Evolutionary conservation across 2,113 vertebrate genomes (phyloP).

Genomic region (Cynopterus brachyotis): DNA sequence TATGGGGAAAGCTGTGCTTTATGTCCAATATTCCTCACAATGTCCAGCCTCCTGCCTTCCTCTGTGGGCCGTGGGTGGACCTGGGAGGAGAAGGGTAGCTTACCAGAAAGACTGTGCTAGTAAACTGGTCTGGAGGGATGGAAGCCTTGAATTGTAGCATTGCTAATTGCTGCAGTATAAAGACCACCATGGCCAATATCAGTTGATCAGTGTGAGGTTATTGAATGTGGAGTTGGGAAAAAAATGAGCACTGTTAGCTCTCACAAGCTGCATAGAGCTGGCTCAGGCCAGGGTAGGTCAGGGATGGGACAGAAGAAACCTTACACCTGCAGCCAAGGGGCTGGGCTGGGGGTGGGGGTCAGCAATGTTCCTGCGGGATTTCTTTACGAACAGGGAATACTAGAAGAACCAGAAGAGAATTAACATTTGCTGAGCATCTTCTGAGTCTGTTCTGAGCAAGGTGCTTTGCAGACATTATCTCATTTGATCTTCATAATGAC

Average conservation of each 20-base stretch:
- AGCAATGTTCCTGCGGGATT: background rate
- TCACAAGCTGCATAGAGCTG: background rate
- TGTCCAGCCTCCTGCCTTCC: background rate
- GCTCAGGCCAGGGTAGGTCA: background rate
- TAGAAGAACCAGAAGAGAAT: background rate
- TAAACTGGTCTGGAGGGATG: background rate
- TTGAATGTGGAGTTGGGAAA: background rate
- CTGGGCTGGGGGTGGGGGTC: no score
- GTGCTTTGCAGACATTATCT: constrained; percentile 63
- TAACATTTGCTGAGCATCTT: background rate
- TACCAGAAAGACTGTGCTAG: background rate
- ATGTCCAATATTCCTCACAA: background rate
- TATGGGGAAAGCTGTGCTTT: background rate
- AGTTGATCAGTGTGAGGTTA: background rate
- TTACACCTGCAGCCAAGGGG: background rate
- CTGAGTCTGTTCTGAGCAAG: background rate
- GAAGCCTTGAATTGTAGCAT: background rate
- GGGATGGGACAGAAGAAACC: background rate
- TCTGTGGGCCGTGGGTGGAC: background rate
- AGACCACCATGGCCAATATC: background rate
- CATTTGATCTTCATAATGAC: constrained; percentile 57
- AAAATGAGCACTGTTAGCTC: background rate
- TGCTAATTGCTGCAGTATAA: background rate
- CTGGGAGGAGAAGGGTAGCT: background rate
- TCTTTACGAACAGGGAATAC: background rate